phyloP scores from a whole-genome alignment of 2,113 vertebrate genomes.

The Cyprichromis sp. region DNA sequence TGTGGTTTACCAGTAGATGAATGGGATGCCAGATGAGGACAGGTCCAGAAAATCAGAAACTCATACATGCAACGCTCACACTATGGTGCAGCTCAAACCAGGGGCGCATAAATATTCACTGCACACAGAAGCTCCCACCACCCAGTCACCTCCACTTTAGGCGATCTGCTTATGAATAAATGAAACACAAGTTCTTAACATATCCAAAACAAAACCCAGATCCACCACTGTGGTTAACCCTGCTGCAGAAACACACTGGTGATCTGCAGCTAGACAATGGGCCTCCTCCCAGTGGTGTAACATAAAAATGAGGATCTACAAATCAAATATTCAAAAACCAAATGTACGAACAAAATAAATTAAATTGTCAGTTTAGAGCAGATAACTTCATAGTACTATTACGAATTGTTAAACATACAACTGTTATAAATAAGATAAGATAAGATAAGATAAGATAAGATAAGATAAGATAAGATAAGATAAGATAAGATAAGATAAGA shows the following conservation, averaged over 20 bases:
- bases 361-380: not conserved
- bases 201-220: not conserved
- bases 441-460: too few species aligned
- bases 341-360: not conserved
- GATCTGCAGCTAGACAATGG: not conserved
- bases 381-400: not conserved
- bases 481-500: too few species aligned
- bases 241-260: not conserved
- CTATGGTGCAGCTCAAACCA: not conserved
- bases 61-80: not conserved
- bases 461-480: too few species aligned
- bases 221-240: not conserved
- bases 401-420: fast-evolving
- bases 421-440: not conserved
- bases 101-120: not conserved
- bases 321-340: not conserved
- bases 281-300: not conserved
- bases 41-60: not conserved
- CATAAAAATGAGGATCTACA: not conserved
- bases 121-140: not conserved
- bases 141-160: not conserved
- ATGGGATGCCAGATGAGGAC: not conserved
- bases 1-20: not conserved
- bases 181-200: not conserved
- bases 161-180: not conserved